Evolutionary conservation across 1,140 invertebrate genomes (phyloP).

Genomic region (Melipona quadrifasciata): DNA sequence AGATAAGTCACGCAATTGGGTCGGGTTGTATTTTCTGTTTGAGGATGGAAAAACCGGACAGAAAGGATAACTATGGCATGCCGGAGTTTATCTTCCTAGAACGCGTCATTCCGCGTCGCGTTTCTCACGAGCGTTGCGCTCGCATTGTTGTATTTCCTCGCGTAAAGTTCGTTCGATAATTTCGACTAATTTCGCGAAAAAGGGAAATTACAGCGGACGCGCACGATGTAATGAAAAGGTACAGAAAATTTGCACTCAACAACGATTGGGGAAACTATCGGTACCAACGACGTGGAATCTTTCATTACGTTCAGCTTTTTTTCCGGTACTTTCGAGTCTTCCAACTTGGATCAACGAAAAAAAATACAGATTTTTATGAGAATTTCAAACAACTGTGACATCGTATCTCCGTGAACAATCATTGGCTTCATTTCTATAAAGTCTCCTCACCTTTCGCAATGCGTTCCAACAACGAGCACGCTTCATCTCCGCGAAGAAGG

Average conservation of each 20-base stretch:
- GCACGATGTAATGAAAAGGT: no score
- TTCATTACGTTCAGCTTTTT: no score
- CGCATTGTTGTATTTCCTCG: neutral
- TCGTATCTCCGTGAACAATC: neutral
- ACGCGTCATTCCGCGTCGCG: neutral
- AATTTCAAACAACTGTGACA: no score
- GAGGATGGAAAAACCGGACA: neutral
- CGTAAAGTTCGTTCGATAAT: neutral
- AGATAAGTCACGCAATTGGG: neutral
- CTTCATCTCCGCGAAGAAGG: neutral
- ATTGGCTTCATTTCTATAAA: neutral
- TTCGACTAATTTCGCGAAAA: no score
- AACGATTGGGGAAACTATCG: no score
- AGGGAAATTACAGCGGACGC: no score
- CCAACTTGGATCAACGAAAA: no score
- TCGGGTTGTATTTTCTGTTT: neutral
- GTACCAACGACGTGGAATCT: no score
- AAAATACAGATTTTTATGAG: no score
- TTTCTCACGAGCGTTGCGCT: neutral
- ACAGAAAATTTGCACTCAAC: no score
- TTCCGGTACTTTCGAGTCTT: no score
- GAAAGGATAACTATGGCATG: neutral
- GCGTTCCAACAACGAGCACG: neutral
- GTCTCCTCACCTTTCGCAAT: neutral
- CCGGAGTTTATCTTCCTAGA: slow-evolving; percentile 17